These are phyloP conservation scores for Pygmarrhopalites habei DNA, from an alignment of 1,140 invertebrate genomes.

Conservation along the genomic window DNA sequence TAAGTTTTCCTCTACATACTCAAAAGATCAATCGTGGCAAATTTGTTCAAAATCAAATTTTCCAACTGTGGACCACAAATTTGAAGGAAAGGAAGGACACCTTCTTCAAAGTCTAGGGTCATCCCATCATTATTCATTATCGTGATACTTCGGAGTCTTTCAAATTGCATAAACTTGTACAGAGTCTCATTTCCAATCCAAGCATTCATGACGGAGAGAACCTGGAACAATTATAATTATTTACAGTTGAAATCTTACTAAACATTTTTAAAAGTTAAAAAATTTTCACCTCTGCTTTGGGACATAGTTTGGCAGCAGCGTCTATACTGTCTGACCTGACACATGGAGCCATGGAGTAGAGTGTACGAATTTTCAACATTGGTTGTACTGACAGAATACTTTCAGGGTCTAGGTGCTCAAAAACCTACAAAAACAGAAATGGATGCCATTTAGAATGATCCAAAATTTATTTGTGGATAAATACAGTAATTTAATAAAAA, in stretches of 20 bases:
- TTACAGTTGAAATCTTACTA: not conserved
- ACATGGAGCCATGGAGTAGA: constrained; percentile 36
- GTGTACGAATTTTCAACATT: constrained; percentile 13
- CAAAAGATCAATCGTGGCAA: constrained; percentile 37
- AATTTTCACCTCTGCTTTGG: constrained; percentile 32
- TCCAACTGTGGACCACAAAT: constrained; percentile 40
- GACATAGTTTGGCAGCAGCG: constrained; percentile 39
- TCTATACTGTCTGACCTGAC: constrained; percentile 39
- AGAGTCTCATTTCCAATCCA: constrained; percentile 41
- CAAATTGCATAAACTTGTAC: constrained; percentile 43
- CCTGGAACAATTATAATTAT: constrained; percentile 7
- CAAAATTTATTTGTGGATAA: too few species aligned
- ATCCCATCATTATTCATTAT: constrained; percentile 41
- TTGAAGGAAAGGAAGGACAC: constrained; percentile 43
- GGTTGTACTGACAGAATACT: constrained; percentile 4
- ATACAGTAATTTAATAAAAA: too few species aligned
- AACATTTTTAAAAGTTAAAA: not conserved
- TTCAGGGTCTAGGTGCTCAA: constrained; percentile 34
- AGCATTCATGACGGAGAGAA: constrained; percentile 40
- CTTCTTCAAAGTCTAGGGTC: constrained; percentile 43
- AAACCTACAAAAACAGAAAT: constrained; percentile 35
- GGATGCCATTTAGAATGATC: too few species aligned
- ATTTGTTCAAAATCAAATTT: constrained; percentile 43
- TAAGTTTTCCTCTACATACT: too few species aligned
- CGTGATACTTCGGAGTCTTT: constrained; percentile 40